These are phyloP conservation scores for Phalloptychus januarius DNA, from an alignment of 2,797 vertebrate species.

Conservation along the genomic window DNA sequence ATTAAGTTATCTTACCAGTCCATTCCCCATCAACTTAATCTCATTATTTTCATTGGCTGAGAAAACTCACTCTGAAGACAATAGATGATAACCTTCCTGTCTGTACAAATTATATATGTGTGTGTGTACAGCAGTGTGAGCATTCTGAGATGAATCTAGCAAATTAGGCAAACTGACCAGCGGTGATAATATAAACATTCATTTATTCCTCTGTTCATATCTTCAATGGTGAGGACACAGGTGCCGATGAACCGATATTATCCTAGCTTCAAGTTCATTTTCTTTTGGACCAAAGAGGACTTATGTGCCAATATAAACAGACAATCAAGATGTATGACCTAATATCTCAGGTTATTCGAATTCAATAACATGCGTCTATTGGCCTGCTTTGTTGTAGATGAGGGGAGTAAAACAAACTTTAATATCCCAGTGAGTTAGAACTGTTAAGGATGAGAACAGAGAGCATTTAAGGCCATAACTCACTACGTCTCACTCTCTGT, in stretches of 20 bases:
- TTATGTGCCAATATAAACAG: constrained; percentile 60
- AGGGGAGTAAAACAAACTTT: constrained; percentile 76
- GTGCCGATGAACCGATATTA: constrained; percentile 67
- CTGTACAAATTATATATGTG: constrained; percentile 39
- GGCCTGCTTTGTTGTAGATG: constrained; percentile 59
- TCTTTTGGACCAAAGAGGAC: constrained; percentile 59
- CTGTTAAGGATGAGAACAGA: constrained; percentile 63
- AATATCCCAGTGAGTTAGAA: constrained; percentile 76
- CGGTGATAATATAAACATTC: constrained; percentile 36
- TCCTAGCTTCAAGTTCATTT: constrained; percentile 57
- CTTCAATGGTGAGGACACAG: constrained; percentile 42
- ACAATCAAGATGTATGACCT: constrained; percentile 65
- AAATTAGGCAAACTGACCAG: constrained; percentile 27
- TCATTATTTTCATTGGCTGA: constrained; percentile 67
- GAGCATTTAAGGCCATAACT: constrained; percentile 60
- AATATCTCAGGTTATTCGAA: constrained; percentile 76
- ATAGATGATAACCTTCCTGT: constrained; percentile 61
- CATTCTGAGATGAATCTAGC: constrained; percentile 22
- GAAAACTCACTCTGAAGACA: constrained; percentile 59
- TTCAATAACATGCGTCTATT: constrained; percentile 73
- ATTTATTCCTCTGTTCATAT: constrained; percentile 36
- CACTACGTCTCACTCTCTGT: constrained; percentile 44
- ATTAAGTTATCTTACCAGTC: constrained; percentile 29
- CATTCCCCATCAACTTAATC: constrained; percentile 42
- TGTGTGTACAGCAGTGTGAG: constrained; percentile 26